Conservation (phyloP, 2,797 vertebrate genomes). For the Clarias platycephalus region DNA sequence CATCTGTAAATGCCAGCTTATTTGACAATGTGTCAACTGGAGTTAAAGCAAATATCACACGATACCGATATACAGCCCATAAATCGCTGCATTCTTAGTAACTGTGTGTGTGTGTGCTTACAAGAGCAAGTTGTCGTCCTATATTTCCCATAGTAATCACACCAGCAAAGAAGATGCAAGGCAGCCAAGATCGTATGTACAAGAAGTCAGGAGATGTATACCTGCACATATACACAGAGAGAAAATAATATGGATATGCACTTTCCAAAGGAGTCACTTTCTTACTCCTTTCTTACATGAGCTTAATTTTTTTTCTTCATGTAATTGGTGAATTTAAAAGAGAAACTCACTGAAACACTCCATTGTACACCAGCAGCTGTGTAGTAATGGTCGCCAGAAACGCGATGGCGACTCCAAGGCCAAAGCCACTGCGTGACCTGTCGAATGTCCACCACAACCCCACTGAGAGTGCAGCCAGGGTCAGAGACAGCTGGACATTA, state of each 20-base stretch:
- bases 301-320: neutral
- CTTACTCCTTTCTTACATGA: neutral
- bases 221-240: slow-evolving; percentile 63
- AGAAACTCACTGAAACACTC: slow-evolving; percentile 89
- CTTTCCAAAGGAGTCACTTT: neutral
- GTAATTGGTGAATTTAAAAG: neutral
- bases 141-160: slow-evolving; percentile 98
- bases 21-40: too few species aligned
- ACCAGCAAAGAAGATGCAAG: slow-evolving; percentile 96
- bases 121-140: slow-evolving; percentile 91
- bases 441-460: slow-evolving; percentile 98
- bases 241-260: neutral
- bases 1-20: too few species aligned
- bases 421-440: slow-evolving; percentile 89
- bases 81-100: too few species aligned
- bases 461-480: slow-evolving; percentile 89
- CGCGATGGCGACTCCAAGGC: slow-evolving; percentile 87
- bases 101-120: slow-evolving; percentile 62
- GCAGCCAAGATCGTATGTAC: slow-evolving; percentile 94
- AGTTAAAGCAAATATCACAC: too few species aligned
- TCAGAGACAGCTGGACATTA: slow-evolving; percentile 92
- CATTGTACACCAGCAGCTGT: slow-evolving; percentile 92
- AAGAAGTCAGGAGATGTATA: slow-evolving; percentile 94
- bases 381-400: slow-evolving; percentile 88
- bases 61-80: too few species aligned